Evolutionary conservation across 1,140 invertebrate species (phyloP).

Genomic region (Diprion similis): DNA sequence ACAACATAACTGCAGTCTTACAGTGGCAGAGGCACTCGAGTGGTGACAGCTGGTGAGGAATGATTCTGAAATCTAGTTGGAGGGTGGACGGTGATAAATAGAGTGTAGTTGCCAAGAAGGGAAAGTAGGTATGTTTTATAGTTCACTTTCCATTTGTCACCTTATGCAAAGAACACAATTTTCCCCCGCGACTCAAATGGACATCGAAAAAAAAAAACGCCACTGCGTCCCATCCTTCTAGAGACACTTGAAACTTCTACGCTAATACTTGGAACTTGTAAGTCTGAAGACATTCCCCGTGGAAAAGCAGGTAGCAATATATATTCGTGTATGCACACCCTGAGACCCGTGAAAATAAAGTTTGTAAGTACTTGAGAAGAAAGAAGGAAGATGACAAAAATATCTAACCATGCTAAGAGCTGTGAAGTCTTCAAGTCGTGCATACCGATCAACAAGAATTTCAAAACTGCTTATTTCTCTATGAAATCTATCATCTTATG

Average conservation of each 20-base stretch:
- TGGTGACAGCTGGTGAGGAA: constrained; percentile 38
- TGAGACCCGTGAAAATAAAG: background rate
- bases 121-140: constrained; percentile 43
- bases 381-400: background rate
- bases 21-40: background rate
- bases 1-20: background rate
- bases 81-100: constrained; percentile 49
- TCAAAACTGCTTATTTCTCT: background rate
- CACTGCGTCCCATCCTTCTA: constrained; percentile 23
- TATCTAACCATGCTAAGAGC: constrained; percentile 10
- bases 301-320: background rate
- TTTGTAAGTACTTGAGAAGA: constrained; percentile 1
- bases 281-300: background rate
- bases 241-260: constrained; percentile 3
- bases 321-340: background rate
- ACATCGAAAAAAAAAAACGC: constrained; percentile 12
- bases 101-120: constrained; percentile 42
- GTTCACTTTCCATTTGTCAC: constrained; percentile 49
- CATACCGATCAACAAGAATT: background rate
- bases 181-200: background rate
- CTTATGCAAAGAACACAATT: constrained; percentile 39
- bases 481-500: background rate
- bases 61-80: constrained; percentile 26
- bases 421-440: background rate
- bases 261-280: background rate